Evolutionary conservation across 2,888 invertebrate genomes (phyloP).

Genomic region (Ommatoiulus sabulosus): DNA sequence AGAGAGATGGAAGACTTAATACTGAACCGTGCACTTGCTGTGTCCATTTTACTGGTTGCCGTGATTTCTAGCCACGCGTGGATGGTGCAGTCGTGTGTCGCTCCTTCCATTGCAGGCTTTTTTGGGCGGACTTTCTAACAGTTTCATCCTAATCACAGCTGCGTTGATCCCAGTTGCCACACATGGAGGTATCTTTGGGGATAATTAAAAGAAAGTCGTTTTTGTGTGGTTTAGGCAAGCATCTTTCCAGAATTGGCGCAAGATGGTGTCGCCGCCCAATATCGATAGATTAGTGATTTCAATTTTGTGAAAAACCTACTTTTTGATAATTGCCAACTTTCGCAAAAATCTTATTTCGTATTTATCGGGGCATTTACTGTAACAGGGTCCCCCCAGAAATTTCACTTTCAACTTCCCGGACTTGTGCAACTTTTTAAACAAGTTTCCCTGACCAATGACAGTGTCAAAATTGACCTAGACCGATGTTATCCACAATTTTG

Average conservation of each 20-base stretch:
- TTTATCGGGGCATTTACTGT: no score
- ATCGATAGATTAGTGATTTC: no score
- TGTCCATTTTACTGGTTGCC: not conserved
- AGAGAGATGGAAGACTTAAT: not conserved
- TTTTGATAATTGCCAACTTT: no score
- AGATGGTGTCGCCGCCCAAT: no score
- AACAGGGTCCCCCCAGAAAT: no score
- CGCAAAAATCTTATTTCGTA: no score
- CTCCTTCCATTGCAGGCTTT: not conserved
- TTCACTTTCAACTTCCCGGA: no score
- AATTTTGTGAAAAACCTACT: no score
- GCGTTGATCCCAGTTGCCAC: not conserved
- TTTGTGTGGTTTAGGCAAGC: not conserved
- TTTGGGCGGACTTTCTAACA: not conserved
- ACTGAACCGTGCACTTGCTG: not conserved
- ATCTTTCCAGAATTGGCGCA: not conserved
- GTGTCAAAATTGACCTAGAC: no score
- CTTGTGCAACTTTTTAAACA: no score
- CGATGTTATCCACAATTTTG: no score
- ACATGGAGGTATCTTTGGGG: slow-evolving; percentile 1
- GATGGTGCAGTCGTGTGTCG: not conserved
- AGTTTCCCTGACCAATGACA: no score
- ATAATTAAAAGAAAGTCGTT: not conserved
- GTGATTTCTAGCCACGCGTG: not conserved
- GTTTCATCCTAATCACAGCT: not conserved